phyloP scores from a whole-genome alignment of 2,113 vertebrate species.

The Nibea coibor region DNA sequence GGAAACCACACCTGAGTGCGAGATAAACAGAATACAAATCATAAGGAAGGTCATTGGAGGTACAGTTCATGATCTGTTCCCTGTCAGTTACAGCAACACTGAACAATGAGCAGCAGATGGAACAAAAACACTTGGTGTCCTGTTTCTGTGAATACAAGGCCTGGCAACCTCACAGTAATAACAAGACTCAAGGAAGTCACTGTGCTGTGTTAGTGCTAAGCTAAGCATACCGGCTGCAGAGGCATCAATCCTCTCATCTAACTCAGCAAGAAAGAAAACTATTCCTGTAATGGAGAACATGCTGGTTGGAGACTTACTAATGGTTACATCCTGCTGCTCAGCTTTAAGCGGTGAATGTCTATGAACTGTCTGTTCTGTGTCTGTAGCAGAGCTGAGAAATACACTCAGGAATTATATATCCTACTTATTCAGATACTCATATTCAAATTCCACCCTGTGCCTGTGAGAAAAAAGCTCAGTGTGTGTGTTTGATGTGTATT shows the following conservation, averaged over 20 bases:
- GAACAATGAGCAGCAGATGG: not conserved
- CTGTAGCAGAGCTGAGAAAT: not conserved
- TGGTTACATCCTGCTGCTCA: not conserved
- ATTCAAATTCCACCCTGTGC: not conserved
- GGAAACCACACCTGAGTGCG: slow-evolving; percentile 85
- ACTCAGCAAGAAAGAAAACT: not conserved
- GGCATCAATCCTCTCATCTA: not conserved
- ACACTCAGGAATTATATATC: not conserved
- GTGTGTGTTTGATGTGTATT: not conserved
- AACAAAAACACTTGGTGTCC: not conserved
- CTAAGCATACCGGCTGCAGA: not conserved
- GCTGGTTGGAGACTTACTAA: not conserved
- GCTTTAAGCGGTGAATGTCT: not conserved
- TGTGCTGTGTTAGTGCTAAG: too few relatives aligned
- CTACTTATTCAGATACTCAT: not conserved
- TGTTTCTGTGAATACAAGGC: not conserved
- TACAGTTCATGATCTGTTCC: too few relatives aligned
- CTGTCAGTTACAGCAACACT: not conserved
- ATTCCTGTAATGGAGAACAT: not conserved
- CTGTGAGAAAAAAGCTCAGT: not conserved
- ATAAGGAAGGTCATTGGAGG: not conserved
- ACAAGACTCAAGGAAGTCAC: too few relatives aligned
- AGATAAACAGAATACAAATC: not conserved
- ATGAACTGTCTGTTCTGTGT: not conserved
- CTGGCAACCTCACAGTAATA: too few relatives aligned